These are phyloP conservation scores for Chiloscyllium plagiosum DNA, from an alignment of 2,113 vertebrate genomes.

Conservation along the genomic window DNA sequence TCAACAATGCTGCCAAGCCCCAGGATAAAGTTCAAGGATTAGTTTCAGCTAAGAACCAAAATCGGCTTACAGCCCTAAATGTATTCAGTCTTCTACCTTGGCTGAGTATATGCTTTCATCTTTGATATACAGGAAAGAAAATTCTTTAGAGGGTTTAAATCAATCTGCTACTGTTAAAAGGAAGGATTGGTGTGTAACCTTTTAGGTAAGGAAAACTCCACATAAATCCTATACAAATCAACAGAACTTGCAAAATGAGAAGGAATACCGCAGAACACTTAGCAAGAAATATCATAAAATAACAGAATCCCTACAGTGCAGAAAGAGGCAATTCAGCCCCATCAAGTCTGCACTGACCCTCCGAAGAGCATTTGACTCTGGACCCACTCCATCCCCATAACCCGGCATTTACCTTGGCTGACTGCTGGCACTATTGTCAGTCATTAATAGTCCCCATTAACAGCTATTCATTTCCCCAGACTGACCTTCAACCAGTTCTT, in stretches of 20 bases:
- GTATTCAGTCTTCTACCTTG: not conserved
- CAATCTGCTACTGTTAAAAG: not conserved
- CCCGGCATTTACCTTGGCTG: too few relatives aligned
- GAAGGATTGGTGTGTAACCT: not conserved
- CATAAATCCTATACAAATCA: not conserved
- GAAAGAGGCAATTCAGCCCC: too few relatives aligned
- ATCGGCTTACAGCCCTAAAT: not conserved
- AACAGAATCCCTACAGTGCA: too few relatives aligned
- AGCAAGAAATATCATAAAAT: not conserved
- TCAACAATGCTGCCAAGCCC: not conserved
- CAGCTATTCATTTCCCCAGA: too few relatives aligned
- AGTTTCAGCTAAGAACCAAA: not conserved
- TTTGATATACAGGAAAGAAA: not conserved
- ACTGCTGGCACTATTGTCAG: too few relatives aligned
- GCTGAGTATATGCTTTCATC: not conserved
- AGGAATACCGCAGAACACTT: not conserved
- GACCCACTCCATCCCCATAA: too few relatives aligned
- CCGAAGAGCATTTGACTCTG: too few relatives aligned
- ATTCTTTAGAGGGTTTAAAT: not conserved
- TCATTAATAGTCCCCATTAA: too few relatives aligned
- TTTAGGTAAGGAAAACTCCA: not conserved
- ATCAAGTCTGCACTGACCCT: too few relatives aligned
- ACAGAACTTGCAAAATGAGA: not conserved
- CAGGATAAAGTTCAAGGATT: not conserved
- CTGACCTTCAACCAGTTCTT: too few relatives aligned